phyloP scores from a whole-genome alignment of 2,888 invertebrate species.

The Spodoptera littoralis region DNA sequence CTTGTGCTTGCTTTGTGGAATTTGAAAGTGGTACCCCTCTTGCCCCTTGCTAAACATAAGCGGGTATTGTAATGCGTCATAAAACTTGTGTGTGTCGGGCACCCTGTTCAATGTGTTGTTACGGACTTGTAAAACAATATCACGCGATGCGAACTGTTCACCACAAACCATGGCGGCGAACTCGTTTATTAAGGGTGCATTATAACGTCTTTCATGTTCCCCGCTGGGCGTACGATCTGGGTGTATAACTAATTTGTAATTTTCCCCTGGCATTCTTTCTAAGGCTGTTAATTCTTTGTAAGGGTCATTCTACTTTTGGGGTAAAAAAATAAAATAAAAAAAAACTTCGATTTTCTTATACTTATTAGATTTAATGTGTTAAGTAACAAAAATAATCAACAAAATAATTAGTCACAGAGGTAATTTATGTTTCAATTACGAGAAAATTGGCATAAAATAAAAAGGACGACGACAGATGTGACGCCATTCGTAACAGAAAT shows the following conservation, averaged over 20 bases:
- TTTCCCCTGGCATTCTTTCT: neutral
- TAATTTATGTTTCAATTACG: too few species aligned
- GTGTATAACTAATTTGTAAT: neutral
- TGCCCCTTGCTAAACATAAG: neutral
- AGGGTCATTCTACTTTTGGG: too few species aligned
- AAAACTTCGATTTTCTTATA: too few species aligned
- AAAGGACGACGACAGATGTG: too few species aligned
- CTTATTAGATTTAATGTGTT: too few species aligned
- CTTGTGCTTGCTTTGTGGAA: neutral
- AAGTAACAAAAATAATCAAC: too few species aligned
- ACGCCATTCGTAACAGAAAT: too few species aligned
- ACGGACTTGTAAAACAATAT: neutral
- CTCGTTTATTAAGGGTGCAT: slow-evolving; percentile 5
- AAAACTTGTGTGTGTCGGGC: slow-evolving; percentile 1
- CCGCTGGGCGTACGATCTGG: neutral
- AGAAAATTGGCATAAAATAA: too few species aligned
- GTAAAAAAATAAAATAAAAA: too few species aligned
- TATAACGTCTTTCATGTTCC: slow-evolving; percentile 5
- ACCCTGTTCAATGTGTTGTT: neutral
- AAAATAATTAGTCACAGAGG: too few species aligned
- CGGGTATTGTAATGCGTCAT: slow-evolving; percentile 1
- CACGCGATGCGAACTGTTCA: neutral
- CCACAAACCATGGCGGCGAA: neutral
- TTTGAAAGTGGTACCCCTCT: slow-evolving; percentile 1
- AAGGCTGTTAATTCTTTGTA: too few species aligned